Percentiles rank a stretch among this genome's conserved stretches.
Conservation (phyloP, 2,888 invertebrate species). For the Caenorhabditis drosophilae region DNA sequence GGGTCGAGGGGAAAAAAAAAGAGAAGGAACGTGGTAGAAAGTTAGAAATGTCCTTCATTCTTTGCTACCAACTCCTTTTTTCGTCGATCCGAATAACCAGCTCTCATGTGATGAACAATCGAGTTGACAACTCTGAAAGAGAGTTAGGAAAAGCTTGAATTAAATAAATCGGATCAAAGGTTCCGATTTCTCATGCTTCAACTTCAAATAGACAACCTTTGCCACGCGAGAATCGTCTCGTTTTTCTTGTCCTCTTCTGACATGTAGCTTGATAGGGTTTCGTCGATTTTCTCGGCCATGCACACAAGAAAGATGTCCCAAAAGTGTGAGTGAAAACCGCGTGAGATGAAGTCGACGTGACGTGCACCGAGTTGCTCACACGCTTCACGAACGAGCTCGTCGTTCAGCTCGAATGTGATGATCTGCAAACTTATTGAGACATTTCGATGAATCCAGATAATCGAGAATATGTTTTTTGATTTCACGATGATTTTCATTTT, state of each 20-base stretch:
- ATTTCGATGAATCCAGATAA: too few relatives aligned
- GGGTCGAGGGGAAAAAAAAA: too few relatives aligned
- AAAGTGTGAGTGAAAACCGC: conserved; percentile 54
- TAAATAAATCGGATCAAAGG: background rate
- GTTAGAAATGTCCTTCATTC: background rate
- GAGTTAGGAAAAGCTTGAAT: background rate
- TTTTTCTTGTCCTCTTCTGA: conserved; percentile 39
- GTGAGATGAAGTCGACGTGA: conserved; percentile 53
- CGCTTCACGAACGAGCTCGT: conserved; percentile 38
- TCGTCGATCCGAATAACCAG: conserved; percentile 47
- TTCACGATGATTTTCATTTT: too few relatives aligned
- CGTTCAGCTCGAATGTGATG: conserved; percentile 44
- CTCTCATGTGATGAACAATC: conserved; percentile 52
- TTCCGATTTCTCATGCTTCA: background rate
- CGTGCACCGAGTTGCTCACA: conserved; percentile 50
- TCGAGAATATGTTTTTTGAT: too few relatives aligned
- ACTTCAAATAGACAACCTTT: too few relatives aligned
- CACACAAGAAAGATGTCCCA: conserved; percentile 54
- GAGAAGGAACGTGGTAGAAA: too few relatives aligned
- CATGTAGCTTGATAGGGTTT: conserved; percentile 41
- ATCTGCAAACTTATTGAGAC: conserved; percentile 31
- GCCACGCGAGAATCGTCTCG: conserved; percentile 52
- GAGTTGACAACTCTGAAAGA: conserved; percentile 46
- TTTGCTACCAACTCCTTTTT: conserved; percentile 32
- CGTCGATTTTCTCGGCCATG: conserved; percentile 50